Conservation (phyloP, 30 jellyfish, hydroid and myxozoan species). For the Hydractinia symbiolongicarpus region DNA sequence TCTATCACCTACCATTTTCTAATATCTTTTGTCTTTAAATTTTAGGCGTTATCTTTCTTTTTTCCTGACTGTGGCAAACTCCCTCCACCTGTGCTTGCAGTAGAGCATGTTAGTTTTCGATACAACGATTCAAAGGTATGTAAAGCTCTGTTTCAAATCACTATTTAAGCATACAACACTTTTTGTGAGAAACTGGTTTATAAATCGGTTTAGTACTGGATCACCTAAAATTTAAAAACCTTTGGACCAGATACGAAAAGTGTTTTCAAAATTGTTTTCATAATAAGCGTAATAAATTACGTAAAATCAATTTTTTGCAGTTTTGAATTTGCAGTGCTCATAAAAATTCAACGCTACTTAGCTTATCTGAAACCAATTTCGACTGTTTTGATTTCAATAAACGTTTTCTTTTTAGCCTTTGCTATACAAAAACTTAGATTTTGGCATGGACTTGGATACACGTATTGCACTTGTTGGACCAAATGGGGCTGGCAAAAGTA, state of each 20-base stretch:
- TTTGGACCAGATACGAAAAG: too few relatives aligned
- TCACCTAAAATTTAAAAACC: too few relatives aligned
- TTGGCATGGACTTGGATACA: slow-evolving; percentile 98
- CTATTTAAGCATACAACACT: neutral
- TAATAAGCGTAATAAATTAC: too few relatives aligned
- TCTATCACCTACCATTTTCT: neutral
- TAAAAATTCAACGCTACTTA: neutral
- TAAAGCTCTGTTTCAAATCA: neutral
- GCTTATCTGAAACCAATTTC: neutral
- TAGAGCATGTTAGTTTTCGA: slow-evolving; percentile 77
- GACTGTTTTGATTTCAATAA: neutral
- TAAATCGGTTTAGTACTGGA: too few relatives aligned
- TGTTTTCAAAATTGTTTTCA: too few relatives aligned
- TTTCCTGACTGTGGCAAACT: slow-evolving; percentile 93
- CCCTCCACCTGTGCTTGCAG: slow-evolving; percentile 97
- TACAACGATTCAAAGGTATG: slow-evolving; percentile 77
- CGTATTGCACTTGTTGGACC: slow-evolving; percentile 97
- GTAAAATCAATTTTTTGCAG: too few relatives aligned
- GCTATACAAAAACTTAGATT: slow-evolving; percentile 80
- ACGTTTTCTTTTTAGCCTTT: slow-evolving; percentile 58
- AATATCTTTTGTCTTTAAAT: neutral
- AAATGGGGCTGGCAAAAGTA: slow-evolving; percentile 97
- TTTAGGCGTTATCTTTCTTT: slow-evolving; percentile 60
- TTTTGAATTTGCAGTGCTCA: neutral
- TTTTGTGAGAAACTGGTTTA: too few relatives aligned